Base-by-base conservation (phyloP, 2,113 vertebrate species). In the Malurus elegans region DNA sequence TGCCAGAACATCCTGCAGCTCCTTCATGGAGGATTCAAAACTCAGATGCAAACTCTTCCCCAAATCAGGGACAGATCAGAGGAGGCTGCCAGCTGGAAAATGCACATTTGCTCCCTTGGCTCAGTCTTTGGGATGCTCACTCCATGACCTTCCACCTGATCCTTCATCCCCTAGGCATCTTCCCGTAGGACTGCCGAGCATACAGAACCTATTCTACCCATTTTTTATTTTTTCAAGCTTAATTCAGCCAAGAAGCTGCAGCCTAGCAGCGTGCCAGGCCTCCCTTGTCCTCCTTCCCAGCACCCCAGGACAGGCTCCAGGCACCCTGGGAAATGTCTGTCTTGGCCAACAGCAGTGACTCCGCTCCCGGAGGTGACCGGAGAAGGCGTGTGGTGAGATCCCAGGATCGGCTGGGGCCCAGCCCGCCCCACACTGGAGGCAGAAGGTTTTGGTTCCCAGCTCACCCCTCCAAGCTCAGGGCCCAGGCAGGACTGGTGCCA, bases 351-450 rank as follows among this genome's bases (percentile, higher is more conserved):
- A 31, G 1, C 1, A 4, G 42, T 1, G 4, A 10, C 24, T 23
- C 50, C 7, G 11, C 44, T 54, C 32, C 60, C 2, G 3, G 34
- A n/a, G 50, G 36, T 18, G 45, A 29, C 24, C 0, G 0, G 74
- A 12, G 58, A 29, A 2, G 2, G 13, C 4, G 23, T 0, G 0
- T 16, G 69, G 32, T 4, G 32, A 64, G 28, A 57, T 7, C 50
- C 50, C 50, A 38, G 40, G 23, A 2, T 4, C 53, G 31, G 28
- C 36, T n/a, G 4, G 0, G 2, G 64, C 34, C 47, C 67, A 34
- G 8, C 21, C 65, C 66, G 65, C 38, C 71, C 61, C 79, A n/a
- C 20, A 9, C 50, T 9, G 42, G 7, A 71, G 38, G 36, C 7
- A 70, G 32, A 54, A 32, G 51, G 32, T 32, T 91, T 89, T 1